Conservation (phyloP, 2,888 invertebrate genomes). For the Aradus depressus region DNA sequence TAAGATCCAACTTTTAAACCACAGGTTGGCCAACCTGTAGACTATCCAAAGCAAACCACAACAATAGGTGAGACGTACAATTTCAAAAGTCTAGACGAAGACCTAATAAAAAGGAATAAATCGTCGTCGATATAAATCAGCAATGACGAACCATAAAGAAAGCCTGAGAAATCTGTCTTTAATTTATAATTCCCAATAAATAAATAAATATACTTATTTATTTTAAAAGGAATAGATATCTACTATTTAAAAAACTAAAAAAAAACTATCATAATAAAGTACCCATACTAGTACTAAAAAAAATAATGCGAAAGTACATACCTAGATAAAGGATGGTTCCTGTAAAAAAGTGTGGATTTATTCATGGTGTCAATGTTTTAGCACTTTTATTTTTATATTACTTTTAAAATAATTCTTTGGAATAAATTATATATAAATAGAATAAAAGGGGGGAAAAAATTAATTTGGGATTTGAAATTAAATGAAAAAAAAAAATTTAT, state of each 20-base stretch:
- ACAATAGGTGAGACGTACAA: too few relatives aligned
- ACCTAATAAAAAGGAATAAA: too few relatives aligned
- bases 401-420: neutral
- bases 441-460: conserved; percentile 2
- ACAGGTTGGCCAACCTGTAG: too few relatives aligned
- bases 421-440: neutral
- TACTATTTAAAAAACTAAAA: neutral
- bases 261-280: conserved; percentile 1
- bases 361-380: conserved; percentile 11
- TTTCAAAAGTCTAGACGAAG: too few relatives aligned
- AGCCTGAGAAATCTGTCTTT: neutral
- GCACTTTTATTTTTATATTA: neutral
- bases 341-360: conserved; percentile 25
- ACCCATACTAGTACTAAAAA: too few relatives aligned
- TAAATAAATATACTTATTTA: neutral
- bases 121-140: too few relatives aligned
- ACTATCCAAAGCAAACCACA: too few relatives aligned
- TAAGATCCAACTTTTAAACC: too few relatives aligned
- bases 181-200: neutral
- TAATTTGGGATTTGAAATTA: conserved; percentile 3
- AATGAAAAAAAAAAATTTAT: conserved; percentile 2
- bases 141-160: too few relatives aligned
- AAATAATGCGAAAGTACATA: conserved; percentile 20
- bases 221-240: neutral
- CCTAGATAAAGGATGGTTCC: conserved; percentile 27